Percentiles rank a stretch among this genome's conserved stretches.
Conservation (phyloP, 2,888 invertebrate species). For the Nineta flava region DNA sequence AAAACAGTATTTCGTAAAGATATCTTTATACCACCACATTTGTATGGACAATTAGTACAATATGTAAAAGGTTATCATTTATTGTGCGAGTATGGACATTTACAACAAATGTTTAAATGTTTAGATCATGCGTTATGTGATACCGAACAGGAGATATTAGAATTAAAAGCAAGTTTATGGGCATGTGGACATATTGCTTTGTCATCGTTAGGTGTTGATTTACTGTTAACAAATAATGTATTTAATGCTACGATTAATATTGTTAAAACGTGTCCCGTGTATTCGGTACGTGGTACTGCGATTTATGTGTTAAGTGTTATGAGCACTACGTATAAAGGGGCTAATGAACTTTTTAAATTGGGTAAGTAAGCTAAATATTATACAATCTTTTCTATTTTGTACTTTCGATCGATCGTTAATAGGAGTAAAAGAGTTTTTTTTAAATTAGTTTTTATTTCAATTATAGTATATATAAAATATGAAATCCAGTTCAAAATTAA, state of each 20-base stretch:
- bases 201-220: conserved; percentile 57
- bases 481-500: too few relatives aligned
- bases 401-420: not conserved
- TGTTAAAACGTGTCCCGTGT: conserved; percentile 67
- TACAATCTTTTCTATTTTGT: not conserved
- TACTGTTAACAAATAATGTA: conserved; percentile 39
- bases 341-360: conserved; percentile 55
- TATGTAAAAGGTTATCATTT: conserved; percentile 43
- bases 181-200: conserved; percentile 70
- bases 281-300: conserved; percentile 78
- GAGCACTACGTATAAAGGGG: conserved; percentile 69
- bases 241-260: conserved; percentile 38
- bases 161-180: conserved; percentile 82
- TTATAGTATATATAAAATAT: too few relatives aligned
- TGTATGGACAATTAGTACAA: conserved; percentile 69
- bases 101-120: conserved; percentile 29
- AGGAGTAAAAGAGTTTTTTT: not conserved
- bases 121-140: conserved; percentile 35
- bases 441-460: too few relatives aligned
- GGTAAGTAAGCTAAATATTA: conserved; percentile 30
- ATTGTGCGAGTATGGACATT: conserved; percentile 33
- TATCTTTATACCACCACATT: conserved; percentile 50
- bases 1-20: conserved; percentile 33
- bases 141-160: conserved; percentile 52
- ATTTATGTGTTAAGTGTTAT: conserved; percentile 78